Percentiles rank a stretch among this genome's conserved stretches.
phyloP scores from a whole-genome alignment of 2,113 vertebrate genomes.

The Catharus fuscescens region DNA sequence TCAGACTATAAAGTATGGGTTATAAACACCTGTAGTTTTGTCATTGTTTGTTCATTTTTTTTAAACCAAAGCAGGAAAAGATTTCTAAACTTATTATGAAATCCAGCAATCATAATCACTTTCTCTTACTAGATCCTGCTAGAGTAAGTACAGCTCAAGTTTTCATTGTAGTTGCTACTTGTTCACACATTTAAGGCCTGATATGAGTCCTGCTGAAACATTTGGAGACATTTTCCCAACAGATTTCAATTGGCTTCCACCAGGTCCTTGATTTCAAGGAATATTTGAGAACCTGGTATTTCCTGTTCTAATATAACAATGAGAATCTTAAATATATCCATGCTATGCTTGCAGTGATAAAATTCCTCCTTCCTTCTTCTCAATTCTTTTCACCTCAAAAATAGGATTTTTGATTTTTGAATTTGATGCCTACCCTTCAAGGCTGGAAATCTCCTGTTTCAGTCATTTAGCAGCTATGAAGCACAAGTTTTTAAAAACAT shows the following conservation, averaged over 20 bases:
- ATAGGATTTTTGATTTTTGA: neutral
- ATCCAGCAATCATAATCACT: neutral
- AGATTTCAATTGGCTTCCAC: neutral
- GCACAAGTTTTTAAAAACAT: neutral
- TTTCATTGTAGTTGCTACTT: neutral
- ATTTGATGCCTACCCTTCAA: neutral
- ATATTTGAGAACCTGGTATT: neutral
- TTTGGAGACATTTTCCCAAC: neutral
- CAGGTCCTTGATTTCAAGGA: neutral
- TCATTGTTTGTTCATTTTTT: neutral
- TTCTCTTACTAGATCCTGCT: neutral
- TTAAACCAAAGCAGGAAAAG: neutral
- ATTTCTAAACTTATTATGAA: neutral
- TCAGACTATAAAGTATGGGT: neutral
- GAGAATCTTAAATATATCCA: neutral
- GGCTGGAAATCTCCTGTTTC: neutral
- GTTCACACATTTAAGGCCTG: neutral
- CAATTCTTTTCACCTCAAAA: neutral
- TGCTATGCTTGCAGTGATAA: neutral
- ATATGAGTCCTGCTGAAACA: neutral
- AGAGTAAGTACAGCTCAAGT: neutral
- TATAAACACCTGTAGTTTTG: constrained; percentile 13
- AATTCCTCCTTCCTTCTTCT: neutral
- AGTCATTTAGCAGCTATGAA: neutral
- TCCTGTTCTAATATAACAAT: neutral